Conservation (phyloP, 2,888 invertebrate genomes). For the Ectemnius lituratus region DNA sequence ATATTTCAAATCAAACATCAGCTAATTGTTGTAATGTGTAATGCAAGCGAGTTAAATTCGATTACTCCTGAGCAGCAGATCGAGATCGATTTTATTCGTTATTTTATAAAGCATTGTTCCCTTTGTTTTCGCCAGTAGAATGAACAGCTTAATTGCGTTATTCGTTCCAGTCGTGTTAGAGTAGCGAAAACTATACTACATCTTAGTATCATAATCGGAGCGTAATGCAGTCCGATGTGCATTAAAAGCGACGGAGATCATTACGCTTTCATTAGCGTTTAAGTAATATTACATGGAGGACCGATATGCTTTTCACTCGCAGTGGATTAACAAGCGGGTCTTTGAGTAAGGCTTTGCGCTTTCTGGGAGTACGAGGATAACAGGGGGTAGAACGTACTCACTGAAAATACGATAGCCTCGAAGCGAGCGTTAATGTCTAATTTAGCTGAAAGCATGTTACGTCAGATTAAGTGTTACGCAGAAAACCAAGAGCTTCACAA, state of each 20-base stretch:
- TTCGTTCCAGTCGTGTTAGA: background rate
- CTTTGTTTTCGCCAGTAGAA: slow-evolving; percentile 8
- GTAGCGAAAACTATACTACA: slow-evolving; percentile 7
- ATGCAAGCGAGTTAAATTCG: background rate
- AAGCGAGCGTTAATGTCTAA: slow-evolving; percentile 41
- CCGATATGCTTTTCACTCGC: slow-evolving; percentile 76
- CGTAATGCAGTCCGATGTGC: too few relatives aligned
- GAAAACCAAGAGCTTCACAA: slow-evolving; percentile 30
- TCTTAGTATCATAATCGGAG: slow-evolving; percentile 16
- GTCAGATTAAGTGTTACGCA: slow-evolving; percentile 45
- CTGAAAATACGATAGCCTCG: slow-evolving; percentile 39
- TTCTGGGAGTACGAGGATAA: slow-evolving; percentile 23
- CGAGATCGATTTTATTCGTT: background rate
- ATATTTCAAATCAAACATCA: slow-evolving; percentile 33
- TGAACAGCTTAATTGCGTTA: background rate
- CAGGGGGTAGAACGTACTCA: slow-evolving; percentile 59
- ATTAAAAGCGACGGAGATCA: too few relatives aligned
- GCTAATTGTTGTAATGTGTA: slow-evolving; percentile 3
- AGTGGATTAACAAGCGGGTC: slow-evolving; percentile 49
- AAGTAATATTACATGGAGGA: slow-evolving; percentile 33
- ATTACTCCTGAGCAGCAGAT: background rate
- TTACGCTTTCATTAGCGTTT: slow-evolving; percentile 7
- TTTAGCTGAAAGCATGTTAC: slow-evolving; percentile 61
- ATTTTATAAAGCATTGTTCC: background rate
- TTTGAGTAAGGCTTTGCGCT: slow-evolving; percentile 22